Evolutionary conservation across 2,888 invertebrate species (phyloP).

Genomic region (Augochlorella aurata): DNA sequence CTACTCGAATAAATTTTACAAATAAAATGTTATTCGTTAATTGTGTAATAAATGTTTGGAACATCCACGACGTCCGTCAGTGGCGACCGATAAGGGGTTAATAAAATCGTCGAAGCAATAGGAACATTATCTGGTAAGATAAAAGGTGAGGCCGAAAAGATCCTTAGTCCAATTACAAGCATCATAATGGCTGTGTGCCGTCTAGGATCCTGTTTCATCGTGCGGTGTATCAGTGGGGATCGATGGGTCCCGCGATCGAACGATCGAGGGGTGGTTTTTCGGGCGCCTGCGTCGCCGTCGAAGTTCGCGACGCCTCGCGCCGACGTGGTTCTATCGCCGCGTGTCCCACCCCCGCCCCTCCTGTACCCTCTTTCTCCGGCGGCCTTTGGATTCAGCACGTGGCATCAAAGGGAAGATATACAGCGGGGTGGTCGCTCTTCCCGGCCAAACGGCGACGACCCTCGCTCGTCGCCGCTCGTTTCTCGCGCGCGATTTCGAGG

Average conservation of each 20-base stretch:
- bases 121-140: no score
- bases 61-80: no score
- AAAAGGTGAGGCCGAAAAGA: no score
- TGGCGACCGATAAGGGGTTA: no score
- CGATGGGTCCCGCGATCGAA: slow-evolving; percentile 21
- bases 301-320: slow-evolving; percentile 63
- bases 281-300: slow-evolving; percentile 55
- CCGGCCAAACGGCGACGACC: slow-evolving; percentile 72
- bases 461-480: slow-evolving; percentile 64
- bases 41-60: no score
- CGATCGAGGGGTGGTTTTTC: slow-evolving; percentile 23
- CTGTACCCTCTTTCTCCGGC: slow-evolving; percentile 31
- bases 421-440: slow-evolving; percentile 67
- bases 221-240: background rate
- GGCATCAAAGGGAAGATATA: slow-evolving; percentile 71
- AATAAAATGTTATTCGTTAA: no score
- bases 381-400: slow-evolving; percentile 72
- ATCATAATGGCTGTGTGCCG: no score
- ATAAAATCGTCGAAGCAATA: no score
- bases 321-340: slow-evolving; percentile 58
- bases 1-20: no score
- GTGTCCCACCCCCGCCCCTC: slow-evolving; percentile 29
- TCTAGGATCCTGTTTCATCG: no score
- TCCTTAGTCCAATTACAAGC: no score
- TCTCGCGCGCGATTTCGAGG: slow-evolving; percentile 53